Evolutionary conservation across 2,888 invertebrate genomes (phyloP), one percentile per base, ranked within the genome.

Genomic region (Boloria selene): DNA sequence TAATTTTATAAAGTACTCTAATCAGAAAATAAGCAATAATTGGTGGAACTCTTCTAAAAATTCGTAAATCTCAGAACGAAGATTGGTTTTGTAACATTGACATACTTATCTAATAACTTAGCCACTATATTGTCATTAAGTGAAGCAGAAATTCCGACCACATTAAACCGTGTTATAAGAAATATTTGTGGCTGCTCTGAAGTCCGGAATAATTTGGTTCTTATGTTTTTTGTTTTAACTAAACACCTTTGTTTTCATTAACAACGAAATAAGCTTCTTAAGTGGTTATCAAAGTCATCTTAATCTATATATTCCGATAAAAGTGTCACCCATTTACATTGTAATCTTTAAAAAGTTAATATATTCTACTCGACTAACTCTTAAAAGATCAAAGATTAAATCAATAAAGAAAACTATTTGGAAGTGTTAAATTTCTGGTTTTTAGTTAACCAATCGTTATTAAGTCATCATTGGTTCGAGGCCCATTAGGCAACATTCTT

Each of bases 401-500:
- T 52, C 45, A 58, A 45, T 17, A 51, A 38, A n/a, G 22, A 53
- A 26, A 52, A 14, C 47, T 16, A 26, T 45, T 47, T 14, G 47
- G 22, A 56, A 64, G 38, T 47, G 18, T 64, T 7, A 18, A 58
- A 45, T 58, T 31, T 52, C 50, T 26, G 31, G 38, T 47, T 52
- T 53, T 50, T 13, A 6, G 18, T 55, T 50, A n/a, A 59, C 47
- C 52, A 59, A 59, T 47, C 16, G 18, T 5, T 59, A 64, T 59
- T 59, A 53, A 58, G 58, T 45, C 55, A 55, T 54, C 55, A 56
- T 16, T 56, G 56, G 52, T n/a, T 45, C 6, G 58, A 31, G 58
- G 47, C 16, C 45, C 58, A 52, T 68, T 61, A 61, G 18, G 49
- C 53, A 64, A 61, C 61, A 61, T 64, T 68, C 64, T 58, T 22